Evolutionary conservation across 2,113 vertebrate genomes (phyloP), one percentile per base, ranked within the genome.

Genomic region (Pristiophorus japonicus): DNA sequence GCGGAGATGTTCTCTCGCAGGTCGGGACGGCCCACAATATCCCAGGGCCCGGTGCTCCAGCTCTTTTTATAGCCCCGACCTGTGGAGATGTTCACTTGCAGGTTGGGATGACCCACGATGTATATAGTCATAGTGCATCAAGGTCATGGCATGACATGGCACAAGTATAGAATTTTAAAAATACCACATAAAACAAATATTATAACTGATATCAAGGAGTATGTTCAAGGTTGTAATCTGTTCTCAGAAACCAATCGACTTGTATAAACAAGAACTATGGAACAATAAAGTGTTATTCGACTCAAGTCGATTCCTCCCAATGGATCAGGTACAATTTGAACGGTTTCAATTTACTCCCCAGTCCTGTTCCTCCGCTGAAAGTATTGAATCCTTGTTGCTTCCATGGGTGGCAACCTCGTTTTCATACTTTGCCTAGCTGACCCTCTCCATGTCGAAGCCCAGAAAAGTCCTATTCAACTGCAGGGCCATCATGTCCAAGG

Each of bases 111-210:
- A n/a, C n/a, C n/a, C n/a, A n/a, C n/a, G n/a, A n/a, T n/a, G n/a
- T n/a, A n/a, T n/a, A n/a, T 20, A 94, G 42, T 91, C 59, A 92
- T n/a, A 24, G 4, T 38, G 8, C 18, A 47, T 51, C 22, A 51
- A 94, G 30, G 93, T 30, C 42, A 94, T 34, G 22, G 47, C 7
- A 18, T 30, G 24, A 34, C 42, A 67, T 94, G 42, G 65, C 66
- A 59, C 63, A 70, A 65, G 22, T 16, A 90, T 42, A 47, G 22
- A 67, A 67, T 30, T 92, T 38, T 34, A 63, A 30, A n/a, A 70
- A 30, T 70, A 67, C 92, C 12, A 47, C 34, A 94, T 47, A 70
- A 67, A 94, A 94, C 66, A 73, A 67, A 94, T 94, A 94, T n/a
- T n/a, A n/a, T 42, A 70, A 94, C 24, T 45, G 42, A 73, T 94